Base-by-base conservation (phyloP, 2,888 invertebrate species). In the Eupithecia centaureata region DNA sequence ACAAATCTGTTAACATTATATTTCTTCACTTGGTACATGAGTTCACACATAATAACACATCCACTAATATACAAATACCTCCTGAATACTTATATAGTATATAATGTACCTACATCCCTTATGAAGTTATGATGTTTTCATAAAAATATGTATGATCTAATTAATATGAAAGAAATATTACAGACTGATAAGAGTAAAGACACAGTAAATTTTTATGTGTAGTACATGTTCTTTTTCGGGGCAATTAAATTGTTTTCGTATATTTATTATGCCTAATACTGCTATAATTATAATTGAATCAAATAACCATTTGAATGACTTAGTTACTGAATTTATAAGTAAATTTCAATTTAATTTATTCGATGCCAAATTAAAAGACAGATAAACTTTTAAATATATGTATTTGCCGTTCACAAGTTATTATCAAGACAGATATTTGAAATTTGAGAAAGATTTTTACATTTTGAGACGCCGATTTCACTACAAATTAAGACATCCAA, bases 401-500 rank as follows among this genome's bases (percentile, higher is more conserved):
- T 7, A 22, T 42, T 47, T 0, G 42, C 8, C 47, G 22, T 22
- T 22, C n/a, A n/a, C n/a, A 42, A 18, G 0, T 42, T 42, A 18
- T 42, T 22, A 42, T 1, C 10, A 4, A 10, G 1, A 47, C 10
- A 22, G 42, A 18, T 42, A 18, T 42, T 42, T 42, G 8, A 42
- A 42, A 42, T 42, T 42, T 18, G 10, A 18, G 18, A 42, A 2
- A 10, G 12, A 2, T 8, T 22, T 47, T 22, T 47, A 22, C 22
- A 47, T 47, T 47, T 47, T 47, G 12, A 42, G 10, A 10, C 47
- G 47, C 18, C n/a, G n/a, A n/a, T 47, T 47, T 47, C 47, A 47
- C 22, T 47, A 4, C 0, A 35, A 15, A 47, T 47, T 2, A 42
- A 18, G 42, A 47, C 22, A 22, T 22, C 18, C 3, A 42, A 18